Base-by-base conservation (phyloP, 2,888 invertebrate genomes). In the Zaprionus lineosus region DNA sequence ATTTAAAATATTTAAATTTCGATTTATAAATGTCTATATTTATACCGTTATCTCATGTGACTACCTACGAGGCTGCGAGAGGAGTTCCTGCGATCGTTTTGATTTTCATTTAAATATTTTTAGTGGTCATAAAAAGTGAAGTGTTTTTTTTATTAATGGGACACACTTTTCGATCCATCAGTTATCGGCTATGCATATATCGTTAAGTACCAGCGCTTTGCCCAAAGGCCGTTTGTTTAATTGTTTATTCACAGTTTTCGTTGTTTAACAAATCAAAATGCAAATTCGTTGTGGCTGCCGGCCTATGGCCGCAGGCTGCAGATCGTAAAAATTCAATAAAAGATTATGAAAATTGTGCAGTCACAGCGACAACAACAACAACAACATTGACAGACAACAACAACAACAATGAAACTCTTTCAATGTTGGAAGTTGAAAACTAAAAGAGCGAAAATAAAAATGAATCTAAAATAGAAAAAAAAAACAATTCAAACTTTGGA, bases 291-390 rank as follows among this genome's bases (percentile, higher is more conserved):
- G 46, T 69, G 74, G 69, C 76, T 75, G 75, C 67, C 79, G 76
- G 56, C n/a, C n/a, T 76, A 43, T 69, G 74, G 69, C 76, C 72
- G 75, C 67, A 75, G 76, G 56, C 62, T 57, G 74, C 53, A 33
- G 39, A 12, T 62, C 74, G 48, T 81, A 81, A 73, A 74, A 51
- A 59, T 57, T 61, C 73, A 69, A 77, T 84, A 73, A 63, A 81
- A 81, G 59, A 66, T 73, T 81, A 73, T 77, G 77, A 73, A 77
- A 84, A 84, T 65, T 78, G 65, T 74, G 73, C 74, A 84, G 64
- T 59, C 64, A 57, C 47, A 57, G 44, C 21, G 4, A 16, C 37
- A 43, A 26, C 36, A 39, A 14, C 55, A 55, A 14, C 46, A 29
- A 7, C 21, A 52, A 19, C 21, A 62, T 31, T 34, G 50, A 43